phyloP scores from a whole-genome alignment of 92 coral and sea anemone species.

The Epizoanthus ramosus region DNA sequence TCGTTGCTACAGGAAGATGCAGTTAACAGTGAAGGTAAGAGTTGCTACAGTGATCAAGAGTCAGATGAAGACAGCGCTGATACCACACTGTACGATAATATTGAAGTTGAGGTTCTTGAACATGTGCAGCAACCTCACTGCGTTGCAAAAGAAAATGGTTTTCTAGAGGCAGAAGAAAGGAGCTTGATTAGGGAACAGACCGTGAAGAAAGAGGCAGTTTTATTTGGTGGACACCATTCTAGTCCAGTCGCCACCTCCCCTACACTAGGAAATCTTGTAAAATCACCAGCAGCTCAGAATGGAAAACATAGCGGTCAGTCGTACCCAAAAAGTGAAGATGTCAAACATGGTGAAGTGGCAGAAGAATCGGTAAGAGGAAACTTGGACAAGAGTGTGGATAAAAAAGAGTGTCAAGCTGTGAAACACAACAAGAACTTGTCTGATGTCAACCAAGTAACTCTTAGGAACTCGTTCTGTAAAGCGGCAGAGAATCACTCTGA shows the following conservation, averaged over 20 bases:
- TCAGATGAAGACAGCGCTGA: background rate
- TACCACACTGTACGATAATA: slow-evolving; percentile 12
- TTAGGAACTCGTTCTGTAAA: background rate
- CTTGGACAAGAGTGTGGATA: background rate
- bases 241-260: background rate
- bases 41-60: no score
- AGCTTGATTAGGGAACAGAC: background rate
- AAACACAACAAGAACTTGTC: background rate
- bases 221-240: background rate
- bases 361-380: background rate
- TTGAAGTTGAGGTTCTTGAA: background rate
- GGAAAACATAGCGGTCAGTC: background rate
- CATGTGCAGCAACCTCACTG: background rate
- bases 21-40: background rate
- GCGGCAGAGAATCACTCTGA: background rate
- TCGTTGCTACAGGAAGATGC: background rate
- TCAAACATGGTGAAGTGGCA: background rate
- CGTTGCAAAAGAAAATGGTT: background rate
- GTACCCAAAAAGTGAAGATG: background rate
- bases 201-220: background rate
- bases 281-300: background rate
- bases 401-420: background rate
- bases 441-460: background rate
- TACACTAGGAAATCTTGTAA: background rate
- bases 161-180: background rate